Conservation (phyloP, 1,140 invertebrate species). For the Drosophila melanogaster region DNA sequence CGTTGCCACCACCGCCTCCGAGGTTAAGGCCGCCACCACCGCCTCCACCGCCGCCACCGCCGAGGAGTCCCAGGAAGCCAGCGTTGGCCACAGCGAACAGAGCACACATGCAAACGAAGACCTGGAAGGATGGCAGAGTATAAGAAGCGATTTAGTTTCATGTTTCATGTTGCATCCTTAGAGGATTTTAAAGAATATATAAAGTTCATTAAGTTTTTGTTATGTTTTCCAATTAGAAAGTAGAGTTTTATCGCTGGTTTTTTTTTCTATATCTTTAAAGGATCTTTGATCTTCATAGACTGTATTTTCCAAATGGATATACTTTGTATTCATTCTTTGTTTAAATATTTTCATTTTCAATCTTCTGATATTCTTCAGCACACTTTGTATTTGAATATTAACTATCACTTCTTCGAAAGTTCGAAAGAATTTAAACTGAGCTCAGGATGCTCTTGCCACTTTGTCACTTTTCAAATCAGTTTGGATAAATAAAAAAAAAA, state of each 20-base stretch:
- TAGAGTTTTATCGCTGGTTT: too few species aligned
- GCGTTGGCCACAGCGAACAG: constrained; percentile 76
- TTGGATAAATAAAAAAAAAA: not conserved
- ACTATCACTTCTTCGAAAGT: not conserved
- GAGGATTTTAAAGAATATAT: not conserved
- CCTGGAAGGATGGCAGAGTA: constrained; percentile 18
- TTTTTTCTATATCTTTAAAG: not conserved
- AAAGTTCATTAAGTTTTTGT: too few species aligned
- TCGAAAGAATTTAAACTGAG: not conserved
- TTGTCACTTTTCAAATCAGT: not conserved
- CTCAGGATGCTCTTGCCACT: not conserved
- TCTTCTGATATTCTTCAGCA: not conserved
- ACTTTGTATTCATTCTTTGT: too few species aligned
- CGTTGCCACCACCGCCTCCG: constrained; percentile 34
- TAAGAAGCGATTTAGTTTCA: too few species aligned
- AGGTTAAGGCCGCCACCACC: constrained; percentile 47
- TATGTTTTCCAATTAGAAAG: too few species aligned
- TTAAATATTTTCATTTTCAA: too few species aligned
- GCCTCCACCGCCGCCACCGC: constrained; percentile 30
- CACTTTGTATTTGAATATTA: too few species aligned
- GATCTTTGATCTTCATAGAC: not conserved
- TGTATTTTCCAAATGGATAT: too few species aligned
- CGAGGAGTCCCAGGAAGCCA: constrained; percentile 67
- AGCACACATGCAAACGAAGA: constrained; percentile 76
- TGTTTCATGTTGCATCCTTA: too few species aligned